Evolutionary conservation across 2,888 invertebrate species (phyloP).

Genomic region (Lepidochitona cinerea): DNA sequence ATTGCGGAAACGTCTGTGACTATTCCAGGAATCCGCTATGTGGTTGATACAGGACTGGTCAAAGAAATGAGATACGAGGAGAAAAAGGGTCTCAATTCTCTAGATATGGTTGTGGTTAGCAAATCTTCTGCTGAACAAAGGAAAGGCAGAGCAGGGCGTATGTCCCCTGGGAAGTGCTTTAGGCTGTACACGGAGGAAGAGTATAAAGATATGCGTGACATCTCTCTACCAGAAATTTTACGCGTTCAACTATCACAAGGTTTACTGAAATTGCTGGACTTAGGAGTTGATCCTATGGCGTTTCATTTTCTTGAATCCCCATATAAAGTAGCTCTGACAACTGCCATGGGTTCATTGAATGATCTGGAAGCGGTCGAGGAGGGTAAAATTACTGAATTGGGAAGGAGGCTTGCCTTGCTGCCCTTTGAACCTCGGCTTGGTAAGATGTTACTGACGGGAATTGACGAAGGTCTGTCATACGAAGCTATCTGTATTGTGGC

Average conservation of each 20-base stretch:
- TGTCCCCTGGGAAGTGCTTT: slow-evolving; percentile 66
- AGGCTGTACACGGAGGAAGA: slow-evolving; percentile 64
- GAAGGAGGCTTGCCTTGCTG: slow-evolving; percentile 60
- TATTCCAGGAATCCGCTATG: slow-evolving; percentile 69
- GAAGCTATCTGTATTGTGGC: slow-evolving; percentile 62
- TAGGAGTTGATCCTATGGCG: slow-evolving; percentile 55
- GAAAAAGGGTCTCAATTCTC: slow-evolving; percentile 52
- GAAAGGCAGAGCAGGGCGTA: slow-evolving; percentile 70
- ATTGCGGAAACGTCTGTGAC: slow-evolving; percentile 71
- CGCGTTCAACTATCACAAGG: slow-evolving; percentile 59
- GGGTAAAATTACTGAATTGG: slow-evolving; percentile 56
- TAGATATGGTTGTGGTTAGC: slow-evolving; percentile 54
- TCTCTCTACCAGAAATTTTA: slow-evolving; percentile 66
- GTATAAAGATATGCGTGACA: slow-evolving; percentile 55
- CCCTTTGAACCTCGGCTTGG: slow-evolving; percentile 64
- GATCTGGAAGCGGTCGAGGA: slow-evolving; percentile 55
- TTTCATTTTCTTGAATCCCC: slow-evolving; percentile 69
- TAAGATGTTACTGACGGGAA: slow-evolving; percentile 44
- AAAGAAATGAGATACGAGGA: slow-evolving; percentile 68
- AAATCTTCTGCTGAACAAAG: slow-evolving; percentile 70
- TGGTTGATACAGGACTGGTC: slow-evolving; percentile 69
- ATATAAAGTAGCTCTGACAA: slow-evolving; percentile 41
- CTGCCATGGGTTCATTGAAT: slow-evolving; percentile 49
- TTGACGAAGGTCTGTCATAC: slow-evolving; percentile 40
- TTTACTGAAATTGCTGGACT: slow-evolving; percentile 59